A percentile compares a stretch with the other conserved stretches of the same genome.
Conservation (phyloP, 2,797 vertebrate species). For the Arctocebus calabarensis region DNA sequence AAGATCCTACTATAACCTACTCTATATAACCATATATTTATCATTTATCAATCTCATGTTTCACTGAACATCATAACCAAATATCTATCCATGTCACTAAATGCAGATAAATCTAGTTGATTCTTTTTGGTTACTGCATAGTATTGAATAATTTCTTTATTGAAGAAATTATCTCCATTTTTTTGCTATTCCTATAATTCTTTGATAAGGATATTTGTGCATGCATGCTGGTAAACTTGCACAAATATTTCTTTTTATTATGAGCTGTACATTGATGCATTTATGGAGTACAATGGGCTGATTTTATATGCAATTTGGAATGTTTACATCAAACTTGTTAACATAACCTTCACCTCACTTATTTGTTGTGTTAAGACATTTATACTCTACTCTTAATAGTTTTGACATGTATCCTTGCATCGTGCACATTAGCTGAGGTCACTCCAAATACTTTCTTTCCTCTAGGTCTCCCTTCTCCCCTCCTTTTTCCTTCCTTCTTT, state of each 20-base stretch:
- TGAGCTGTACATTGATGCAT: too few species aligned
- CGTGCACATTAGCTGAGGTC: too few species aligned
- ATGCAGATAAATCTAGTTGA: background rate
- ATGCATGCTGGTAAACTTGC: background rate
- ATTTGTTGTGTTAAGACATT: too few species aligned
- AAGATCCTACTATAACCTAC: background rate
- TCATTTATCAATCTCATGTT: background rate
- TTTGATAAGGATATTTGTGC: conserved; percentile 13
- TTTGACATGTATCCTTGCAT: too few species aligned
- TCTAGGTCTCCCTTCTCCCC: too few species aligned
- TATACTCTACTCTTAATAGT: too few species aligned
- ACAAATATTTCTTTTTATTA: background rate
- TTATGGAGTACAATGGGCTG: too few species aligned
- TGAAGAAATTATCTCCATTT: background rate
- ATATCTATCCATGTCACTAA: background rate
- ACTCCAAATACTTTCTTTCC: too few species aligned
- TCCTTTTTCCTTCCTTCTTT: too few species aligned
- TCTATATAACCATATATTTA: background rate
- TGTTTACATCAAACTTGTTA: too few species aligned
- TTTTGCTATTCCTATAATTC: background rate
- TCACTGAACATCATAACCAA: background rate
- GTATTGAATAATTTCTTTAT: conserved; percentile 21
- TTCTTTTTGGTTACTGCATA: conserved; percentile 18
- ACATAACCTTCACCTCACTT: too few species aligned
- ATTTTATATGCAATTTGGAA: too few species aligned